Evolutionary conservation across 2,797 vertebrate genomes (phyloP), one percentile per base, ranked within the genome.

Genomic region (Urosaurus nigricauda): DNA sequence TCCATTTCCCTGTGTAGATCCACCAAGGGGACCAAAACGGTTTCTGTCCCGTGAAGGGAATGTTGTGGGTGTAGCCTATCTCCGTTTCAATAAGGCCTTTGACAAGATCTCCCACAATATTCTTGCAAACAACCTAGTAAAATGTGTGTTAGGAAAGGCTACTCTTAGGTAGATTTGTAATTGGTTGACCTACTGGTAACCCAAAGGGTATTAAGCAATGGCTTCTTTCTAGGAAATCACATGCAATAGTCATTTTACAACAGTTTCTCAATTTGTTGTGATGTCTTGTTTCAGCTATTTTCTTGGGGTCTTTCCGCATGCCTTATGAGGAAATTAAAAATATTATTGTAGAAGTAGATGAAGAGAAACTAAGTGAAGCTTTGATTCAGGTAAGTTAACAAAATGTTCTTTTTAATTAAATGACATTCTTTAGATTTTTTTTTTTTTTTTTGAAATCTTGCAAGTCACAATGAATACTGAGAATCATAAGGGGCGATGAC

Each of bases 231-330:
- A 70, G n/a, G 79, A 88, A 73, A 40, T 88, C 35, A 51, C 2
- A 37, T 63, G 70, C 14, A 9, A 19, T 24, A 14, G 68, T 21
- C 40, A n/a, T 85, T 85, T 79, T 24, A 81, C 43, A 65, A 14
- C 94, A 94, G 7, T 1, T 78, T 93, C 95, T 93, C 87, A n/a
- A 12, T 78, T 79, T 88, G 0, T 87, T 60, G 21, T 77, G 56
- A n/a, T 94, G 21, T 51, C 91, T 92, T 89, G 90, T 98, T 97
- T 95, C 95, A 99, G 99, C 99, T 93, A 99, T 99, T 97, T 99
- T 99, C 97, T 95, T 99, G 94, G 98, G 99, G 95, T 99, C 99
- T 85, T 99, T 99, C 95, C 98, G 99, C 90, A 98, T 99, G 98
- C 97, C 98, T 96, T 99, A 99, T 88, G 98, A 99, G 96, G 98